A percentile compares a stretch with the other conserved stretches of the same genome.
These are phyloP conservation scores for Danio choprae DNA, from an alignment of 2,797 vertebrate genomes.

Conservation along the genomic window DNA sequence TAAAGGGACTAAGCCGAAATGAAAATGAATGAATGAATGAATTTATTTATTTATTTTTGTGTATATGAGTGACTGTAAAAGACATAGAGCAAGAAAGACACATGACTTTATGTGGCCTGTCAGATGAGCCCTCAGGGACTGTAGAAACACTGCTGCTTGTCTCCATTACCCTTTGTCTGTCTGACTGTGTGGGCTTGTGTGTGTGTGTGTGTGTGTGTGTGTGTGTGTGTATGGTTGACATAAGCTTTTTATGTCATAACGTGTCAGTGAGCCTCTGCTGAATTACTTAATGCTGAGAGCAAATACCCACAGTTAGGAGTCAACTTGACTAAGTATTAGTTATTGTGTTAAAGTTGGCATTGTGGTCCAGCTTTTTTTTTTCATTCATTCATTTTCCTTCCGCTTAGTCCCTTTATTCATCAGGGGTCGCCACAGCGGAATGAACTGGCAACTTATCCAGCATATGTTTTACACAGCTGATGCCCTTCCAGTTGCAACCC, in stretches of 20 bases:
- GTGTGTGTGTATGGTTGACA: slow-evolving; percentile 21
- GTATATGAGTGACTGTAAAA: neutral
- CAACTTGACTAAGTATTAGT: neutral
- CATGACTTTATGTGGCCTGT: slow-evolving; percentile 69
- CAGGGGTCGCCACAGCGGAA: too few relatives aligned
- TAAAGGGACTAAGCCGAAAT: too few relatives aligned
- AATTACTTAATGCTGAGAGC: slow-evolving; percentile 15
- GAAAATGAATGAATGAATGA: too few relatives aligned
- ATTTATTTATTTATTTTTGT: too few relatives aligned
- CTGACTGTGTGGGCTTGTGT: slow-evolving; percentile 37
- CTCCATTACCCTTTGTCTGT: slow-evolving; percentile 63
- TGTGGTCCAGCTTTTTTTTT: too few relatives aligned
- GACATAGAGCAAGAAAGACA: slow-evolving; percentile 32
- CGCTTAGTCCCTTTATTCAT: too few relatives aligned
- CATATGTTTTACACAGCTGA: too few relatives aligned
- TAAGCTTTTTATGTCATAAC: slow-evolving; percentile 47
- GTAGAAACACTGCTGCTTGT: slow-evolving; percentile 64
- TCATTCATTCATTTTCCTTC: too few relatives aligned
- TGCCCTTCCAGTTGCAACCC: too few relatives aligned
- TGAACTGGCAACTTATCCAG: too few relatives aligned
- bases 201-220: neutral
- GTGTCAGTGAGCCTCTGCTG: slow-evolving; percentile 40
- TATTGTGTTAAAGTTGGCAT: neutral
- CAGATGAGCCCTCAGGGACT: slow-evolving; percentile 65
- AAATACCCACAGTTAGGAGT: too few relatives aligned